Evolutionary conservation across 2,113 vertebrate genomes (phyloP).

Genomic region (Pan troglodytes): NHGRI_mPanTro3-v2.1_pri NC_072414.2:76537001-76537500

Average conservation of each 20-base stretch:
- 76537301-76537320: slow-evolving; percentile 13
- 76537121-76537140: not conserved
- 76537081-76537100: not conserved
- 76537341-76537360: slow-evolving; percentile 43
- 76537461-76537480: not conserved
- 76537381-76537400: slow-evolving; percentile 40
- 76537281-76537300: not conserved
- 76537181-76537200: not conserved
- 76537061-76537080: not conserved
- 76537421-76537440: not conserved
- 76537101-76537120: not conserved
- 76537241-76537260: not conserved
- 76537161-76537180: not conserved
- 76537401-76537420: not conserved
- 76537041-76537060: not conserved
- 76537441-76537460: not conserved
- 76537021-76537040: not conserved
- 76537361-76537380: slow-evolving; percentile 36
- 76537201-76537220: not conserved
- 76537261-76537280: not conserved
- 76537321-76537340: not conserved
- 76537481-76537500: slow-evolving; percentile 39
- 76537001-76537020: not conserved
- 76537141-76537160: not conserved
- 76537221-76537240: not conserved